Percentiles rank a stretch among this genome's conserved stretches.
Evolutionary conservation across 2,113 vertebrate genomes (phyloP).

Genomic region (Engystomops pustulosus): DNA sequence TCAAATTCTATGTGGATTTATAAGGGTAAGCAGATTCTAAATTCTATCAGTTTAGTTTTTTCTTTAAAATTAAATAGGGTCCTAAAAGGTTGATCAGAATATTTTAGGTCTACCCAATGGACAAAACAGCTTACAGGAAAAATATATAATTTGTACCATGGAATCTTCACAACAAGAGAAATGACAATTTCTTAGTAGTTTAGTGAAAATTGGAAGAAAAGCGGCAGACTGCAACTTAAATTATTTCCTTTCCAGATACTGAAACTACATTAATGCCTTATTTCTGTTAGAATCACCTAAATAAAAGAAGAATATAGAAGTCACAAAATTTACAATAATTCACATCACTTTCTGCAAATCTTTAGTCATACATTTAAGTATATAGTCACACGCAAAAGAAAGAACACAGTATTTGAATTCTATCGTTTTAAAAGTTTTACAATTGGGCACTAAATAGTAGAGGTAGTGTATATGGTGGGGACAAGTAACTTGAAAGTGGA

Average conservation of each 20-base stretch:
- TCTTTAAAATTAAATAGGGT: neutral
- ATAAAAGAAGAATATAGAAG: conserved; percentile 1
- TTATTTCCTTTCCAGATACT: conserved; percentile 32
- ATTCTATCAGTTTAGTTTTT: neutral
- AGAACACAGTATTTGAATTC: too few species aligned
- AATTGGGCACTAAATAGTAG: too few species aligned
- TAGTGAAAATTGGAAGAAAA: conserved; percentile 41
- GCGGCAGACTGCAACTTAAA: conserved; percentile 32
- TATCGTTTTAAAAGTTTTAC: too few species aligned
- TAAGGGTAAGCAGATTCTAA: neutral
- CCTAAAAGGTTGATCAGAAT: neutral
- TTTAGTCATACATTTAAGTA: neutral
- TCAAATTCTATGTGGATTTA: neutral
- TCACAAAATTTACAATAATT: conserved; percentile 27
- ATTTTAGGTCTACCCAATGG: neutral
- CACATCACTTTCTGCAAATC: conserved; percentile 1
- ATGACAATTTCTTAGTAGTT: conserved; percentile 41
- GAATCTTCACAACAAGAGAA: conserved; percentile 18
- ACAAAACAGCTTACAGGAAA: conserved; percentile 23
- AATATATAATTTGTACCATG: conserved; percentile 6
- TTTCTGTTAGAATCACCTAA: conserved; percentile 30
- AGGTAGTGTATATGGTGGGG: too few species aligned
- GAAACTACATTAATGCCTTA: conserved; percentile 35
- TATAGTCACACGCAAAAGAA: too few species aligned
- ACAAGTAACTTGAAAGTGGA: too few species aligned